Percentiles rank a stretch among this genome's conserved stretches.
Evolutionary conservation across 2,888 invertebrate genomes (phyloP).

Genomic region (Drosophila formosana): DNA sequence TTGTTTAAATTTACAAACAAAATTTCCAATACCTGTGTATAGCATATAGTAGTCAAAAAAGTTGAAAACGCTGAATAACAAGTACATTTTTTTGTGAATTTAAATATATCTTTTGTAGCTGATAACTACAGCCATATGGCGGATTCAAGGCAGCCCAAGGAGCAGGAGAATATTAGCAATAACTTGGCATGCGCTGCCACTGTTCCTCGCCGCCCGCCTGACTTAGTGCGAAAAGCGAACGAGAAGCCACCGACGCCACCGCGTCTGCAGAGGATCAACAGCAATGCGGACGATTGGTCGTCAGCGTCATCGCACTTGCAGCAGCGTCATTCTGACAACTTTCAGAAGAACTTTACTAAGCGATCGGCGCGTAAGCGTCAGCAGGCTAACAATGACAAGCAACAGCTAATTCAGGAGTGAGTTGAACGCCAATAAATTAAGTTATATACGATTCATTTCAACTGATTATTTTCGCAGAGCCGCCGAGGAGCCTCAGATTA

Average conservation of each 20-base stretch:
- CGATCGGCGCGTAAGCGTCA: constrained; percentile 3
- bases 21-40: too few species aligned
- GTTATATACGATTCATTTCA: neutral
- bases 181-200: constrained; percentile 17
- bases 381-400: constrained; percentile 21
- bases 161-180: constrained; percentile 32
- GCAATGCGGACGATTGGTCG: constrained; percentile 26
- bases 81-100: neutral
- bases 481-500: constrained; percentile 85
- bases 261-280: constrained; percentile 19
- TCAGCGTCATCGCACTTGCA: constrained; percentile 28
- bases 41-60: neutral
- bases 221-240: neutral
- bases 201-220: neutral
- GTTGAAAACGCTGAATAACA: neutral
- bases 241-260: constrained; percentile 28
- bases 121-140: constrained; percentile 52
- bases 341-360: constrained; percentile 16
- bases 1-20: too few species aligned
- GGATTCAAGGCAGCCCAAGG: constrained; percentile 24
- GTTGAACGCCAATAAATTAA: constrained; percentile 2
- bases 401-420: constrained; percentile 40
- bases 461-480: constrained; percentile 60
- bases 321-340: constrained; percentile 45
- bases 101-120: constrained; percentile 14